Conservation (phyloP, 2,113 vertebrate genomes). For the Camelus bactrianus region DNA sequence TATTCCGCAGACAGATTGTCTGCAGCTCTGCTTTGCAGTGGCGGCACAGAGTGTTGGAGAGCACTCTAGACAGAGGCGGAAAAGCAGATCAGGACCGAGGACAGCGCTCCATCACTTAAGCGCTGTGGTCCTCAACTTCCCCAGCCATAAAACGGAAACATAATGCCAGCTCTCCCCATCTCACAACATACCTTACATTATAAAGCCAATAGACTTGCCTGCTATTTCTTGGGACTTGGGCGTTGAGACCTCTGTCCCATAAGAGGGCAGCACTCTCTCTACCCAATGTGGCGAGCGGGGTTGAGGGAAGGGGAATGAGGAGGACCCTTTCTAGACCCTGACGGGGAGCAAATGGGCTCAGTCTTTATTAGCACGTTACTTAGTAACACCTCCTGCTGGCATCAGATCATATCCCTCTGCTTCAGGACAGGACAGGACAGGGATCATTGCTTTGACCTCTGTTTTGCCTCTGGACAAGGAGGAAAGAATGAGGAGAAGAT, state of each 20-base stretch:
- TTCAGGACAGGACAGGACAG: neutral
- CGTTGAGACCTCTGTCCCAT: neutral
- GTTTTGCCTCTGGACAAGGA: neutral
- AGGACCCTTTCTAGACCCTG: neutral
- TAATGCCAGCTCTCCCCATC: too few relatives aligned
- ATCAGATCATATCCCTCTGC: neutral
- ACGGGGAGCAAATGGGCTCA: neutral
- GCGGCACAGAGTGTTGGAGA: neutral
- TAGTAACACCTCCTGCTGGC: neutral
- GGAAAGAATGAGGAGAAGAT: neutral
- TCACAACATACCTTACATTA: neutral
- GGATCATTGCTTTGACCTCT: neutral
- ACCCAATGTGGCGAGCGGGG: neutral
- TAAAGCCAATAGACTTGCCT: neutral
- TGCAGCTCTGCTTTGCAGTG: too few relatives aligned
- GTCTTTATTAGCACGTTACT: neutral
- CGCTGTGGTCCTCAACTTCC: neutral
- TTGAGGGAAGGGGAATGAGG: neutral
- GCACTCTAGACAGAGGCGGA: neutral
- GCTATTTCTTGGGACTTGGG: neutral
- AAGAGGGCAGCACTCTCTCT: neutral
- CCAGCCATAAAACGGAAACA: neutral
- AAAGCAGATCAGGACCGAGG: too few relatives aligned
- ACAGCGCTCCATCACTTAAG: fast-evolving
- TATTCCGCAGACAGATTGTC: neutral